These are phyloP conservation scores for Channallabes apus DNA, from an alignment of 2,797 vertebrate species.

Conservation along the genomic window DNA sequence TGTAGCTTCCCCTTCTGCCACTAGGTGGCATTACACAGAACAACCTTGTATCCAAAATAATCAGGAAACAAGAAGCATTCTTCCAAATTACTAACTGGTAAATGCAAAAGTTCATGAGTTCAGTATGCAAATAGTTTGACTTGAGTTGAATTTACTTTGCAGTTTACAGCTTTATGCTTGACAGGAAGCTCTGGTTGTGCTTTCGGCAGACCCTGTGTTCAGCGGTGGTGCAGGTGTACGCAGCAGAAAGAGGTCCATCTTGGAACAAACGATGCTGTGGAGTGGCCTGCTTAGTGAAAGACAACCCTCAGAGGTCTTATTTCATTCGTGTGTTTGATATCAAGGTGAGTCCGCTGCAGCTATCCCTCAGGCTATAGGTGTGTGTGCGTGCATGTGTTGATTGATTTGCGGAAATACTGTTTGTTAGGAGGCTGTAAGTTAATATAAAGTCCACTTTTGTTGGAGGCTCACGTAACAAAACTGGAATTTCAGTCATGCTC, in stretches of 20 bases:
- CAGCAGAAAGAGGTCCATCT: conserved; percentile 82
- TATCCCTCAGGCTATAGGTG: background rate
- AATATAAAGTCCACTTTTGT: too few relatives aligned
- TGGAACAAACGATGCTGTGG: conserved; percentile 96
- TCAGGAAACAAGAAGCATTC: background rate
- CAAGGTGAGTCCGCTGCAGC: conserved; percentile 78
- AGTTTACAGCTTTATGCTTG: background rate
- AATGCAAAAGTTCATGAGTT: background rate
- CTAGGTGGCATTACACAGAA: background rate
- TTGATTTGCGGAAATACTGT: too few relatives aligned
- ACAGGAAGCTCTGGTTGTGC: conserved; percentile 22
- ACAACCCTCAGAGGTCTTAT: conserved; percentile 98
- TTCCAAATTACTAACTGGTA: too few relatives aligned
- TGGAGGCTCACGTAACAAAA: too few relatives aligned
- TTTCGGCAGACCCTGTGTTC: conserved; percentile 86
- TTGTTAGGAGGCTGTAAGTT: too few relatives aligned
- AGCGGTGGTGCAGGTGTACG: conserved; percentile 92
- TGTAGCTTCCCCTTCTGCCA: too few relatives aligned
- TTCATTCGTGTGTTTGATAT: conserved; percentile 96
- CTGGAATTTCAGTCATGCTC: too few relatives aligned
- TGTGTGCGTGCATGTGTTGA: background rate
- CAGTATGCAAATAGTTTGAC: background rate
- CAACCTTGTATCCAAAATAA: background rate
- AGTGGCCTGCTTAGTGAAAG: conserved; percentile 95
- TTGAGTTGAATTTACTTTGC: background rate